Evolutionary conservation across 2,888 invertebrate genomes (phyloP), one percentile per base, ranked within the genome.

Genomic region (Eudasyphora cyanicolor): DNA sequence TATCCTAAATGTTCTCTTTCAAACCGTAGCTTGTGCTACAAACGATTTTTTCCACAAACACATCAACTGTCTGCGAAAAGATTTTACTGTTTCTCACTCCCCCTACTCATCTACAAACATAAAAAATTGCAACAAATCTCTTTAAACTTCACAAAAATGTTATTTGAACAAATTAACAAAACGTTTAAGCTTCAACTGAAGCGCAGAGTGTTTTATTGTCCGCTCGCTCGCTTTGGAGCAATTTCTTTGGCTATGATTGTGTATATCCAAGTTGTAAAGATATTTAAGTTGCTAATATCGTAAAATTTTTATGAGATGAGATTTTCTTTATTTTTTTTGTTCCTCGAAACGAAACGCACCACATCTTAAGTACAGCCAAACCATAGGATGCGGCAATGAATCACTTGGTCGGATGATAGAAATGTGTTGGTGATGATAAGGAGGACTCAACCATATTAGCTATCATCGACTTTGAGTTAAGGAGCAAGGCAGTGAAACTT

Each of bases 131-230:
- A 49, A 54, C 12, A 54, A 57, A 57, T 57, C 14, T 57, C 54
- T 12, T 24, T 27, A 57, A 57, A 57, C 57, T 57, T 57, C 14
- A 24, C 14, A 38, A 12, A 62, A 74, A 42, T 62, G 42, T 62
- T 74, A 29, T 29, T 29, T 60, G 2, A 74, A 27, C 74, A 74
- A 74, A 74, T 74, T 74, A 73, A 74, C 51, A 73, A 57, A 24
- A 73, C 29, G 38, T 57, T 73, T 71, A 71, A 71, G 27, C 27
- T 27, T 1, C 57, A 21, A 57, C 8, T 57, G 14, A 57, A 27
- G 14, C 12, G 24, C 27, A 7, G n/a, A n/a, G 57, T 57, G 21
- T 57, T 57, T n/a, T 45, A 45, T 45, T 45, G 1, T n/a, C 45
- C n/a, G 14, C 45, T 14, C n/a, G n/a, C n/a, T 45, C 45, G n/a